A percentile compares a stretch with the other conserved stretches of the same genome.
phyloP scores from a whole-genome alignment of 2,113 vertebrate genomes.

The Gallinago undulata region DNA sequence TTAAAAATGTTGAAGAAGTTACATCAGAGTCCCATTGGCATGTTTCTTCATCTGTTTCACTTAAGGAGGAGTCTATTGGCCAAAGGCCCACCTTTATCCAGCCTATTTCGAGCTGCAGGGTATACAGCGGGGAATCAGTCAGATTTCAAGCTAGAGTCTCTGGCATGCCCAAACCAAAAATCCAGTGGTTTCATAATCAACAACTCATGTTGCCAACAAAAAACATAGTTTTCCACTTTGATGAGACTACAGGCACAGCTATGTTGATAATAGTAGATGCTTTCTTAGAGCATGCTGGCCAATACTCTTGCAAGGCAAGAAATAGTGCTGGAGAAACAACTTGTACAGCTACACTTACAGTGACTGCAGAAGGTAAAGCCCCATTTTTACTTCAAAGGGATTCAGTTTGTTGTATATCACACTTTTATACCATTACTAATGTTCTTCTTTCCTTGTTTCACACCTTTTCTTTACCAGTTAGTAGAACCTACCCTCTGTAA shows the following conservation, averaged over 20 bases:
- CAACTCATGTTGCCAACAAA: constrained; percentile 81
- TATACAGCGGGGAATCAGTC: constrained; percentile 86
- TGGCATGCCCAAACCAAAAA: constrained; percentile 84
- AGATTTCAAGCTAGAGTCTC: constrained; percentile 88
- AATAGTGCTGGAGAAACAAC: constrained; percentile 84
- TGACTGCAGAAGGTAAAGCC: constrained; percentile 82
- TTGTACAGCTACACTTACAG: constrained; percentile 81
- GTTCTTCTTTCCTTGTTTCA: constrained; percentile 36
- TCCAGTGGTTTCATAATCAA: constrained; percentile 89
- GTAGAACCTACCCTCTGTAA: constrained; percentile 48
- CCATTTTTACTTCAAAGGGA: constrained; percentile 63
- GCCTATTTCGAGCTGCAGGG: constrained; percentile 85
- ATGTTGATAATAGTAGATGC: constrained; percentile 92
- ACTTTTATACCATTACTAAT: constrained; percentile 68
- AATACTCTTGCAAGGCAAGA: constrained; percentile 88
- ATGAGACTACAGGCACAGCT: constrained; percentile 86
- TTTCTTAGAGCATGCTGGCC: constrained; percentile 88
- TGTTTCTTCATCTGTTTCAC: constrained; percentile 80
- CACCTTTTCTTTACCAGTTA: not conserved
- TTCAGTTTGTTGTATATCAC: constrained; percentile 65
- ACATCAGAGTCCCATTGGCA: constrained; percentile 77
- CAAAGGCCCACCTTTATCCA: constrained; percentile 90
- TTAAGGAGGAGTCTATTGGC: constrained; percentile 83
- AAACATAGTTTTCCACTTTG: constrained; percentile 92
- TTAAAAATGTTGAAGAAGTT: constrained; percentile 79